These are phyloP conservation scores for Ichneumoninae sp. DNA, from an alignment of 2,888 invertebrate species.

Conservation along the genomic window DNA sequence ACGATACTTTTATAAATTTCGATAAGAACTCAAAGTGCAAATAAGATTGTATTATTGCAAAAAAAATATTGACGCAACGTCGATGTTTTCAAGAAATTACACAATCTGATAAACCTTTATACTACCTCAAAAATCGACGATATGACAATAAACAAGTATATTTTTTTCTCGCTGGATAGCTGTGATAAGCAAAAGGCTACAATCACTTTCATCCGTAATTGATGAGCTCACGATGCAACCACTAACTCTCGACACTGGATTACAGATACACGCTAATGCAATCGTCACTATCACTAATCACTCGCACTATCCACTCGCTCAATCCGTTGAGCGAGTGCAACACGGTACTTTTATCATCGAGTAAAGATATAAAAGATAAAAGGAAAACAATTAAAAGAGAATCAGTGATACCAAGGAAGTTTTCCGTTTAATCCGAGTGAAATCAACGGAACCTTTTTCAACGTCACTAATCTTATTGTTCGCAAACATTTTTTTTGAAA, in stretches of 20 bases:
- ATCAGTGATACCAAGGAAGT: neutral
- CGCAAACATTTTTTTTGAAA: neutral
- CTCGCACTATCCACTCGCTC: too few species aligned
- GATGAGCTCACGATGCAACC: neutral
- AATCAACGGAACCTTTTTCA: neutral
- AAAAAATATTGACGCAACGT: neutral
- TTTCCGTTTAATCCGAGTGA: neutral
- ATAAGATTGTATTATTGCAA: neutral
- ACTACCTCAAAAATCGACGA: neutral
- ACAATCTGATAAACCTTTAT: neutral
- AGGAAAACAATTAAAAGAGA: neutral
- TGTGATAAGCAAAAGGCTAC: neutral
- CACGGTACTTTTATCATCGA: neutral
- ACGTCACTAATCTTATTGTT: neutral
- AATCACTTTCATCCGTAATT: conserved; percentile 9
- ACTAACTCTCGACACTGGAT: too few species aligned
- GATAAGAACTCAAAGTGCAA: neutral
- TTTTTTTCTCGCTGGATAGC: neutral
- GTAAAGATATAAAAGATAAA: neutral
- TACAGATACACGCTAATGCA: too few species aligned
- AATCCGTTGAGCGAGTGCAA: neutral
- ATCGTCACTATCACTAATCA: too few species aligned
- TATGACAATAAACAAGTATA: neutral
- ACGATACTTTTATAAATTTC: neutral
- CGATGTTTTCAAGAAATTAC: neutral